phyloP scores from a whole-genome alignment of 2,113 vertebrate species.

The human (Homo sapiens) region DNA sequence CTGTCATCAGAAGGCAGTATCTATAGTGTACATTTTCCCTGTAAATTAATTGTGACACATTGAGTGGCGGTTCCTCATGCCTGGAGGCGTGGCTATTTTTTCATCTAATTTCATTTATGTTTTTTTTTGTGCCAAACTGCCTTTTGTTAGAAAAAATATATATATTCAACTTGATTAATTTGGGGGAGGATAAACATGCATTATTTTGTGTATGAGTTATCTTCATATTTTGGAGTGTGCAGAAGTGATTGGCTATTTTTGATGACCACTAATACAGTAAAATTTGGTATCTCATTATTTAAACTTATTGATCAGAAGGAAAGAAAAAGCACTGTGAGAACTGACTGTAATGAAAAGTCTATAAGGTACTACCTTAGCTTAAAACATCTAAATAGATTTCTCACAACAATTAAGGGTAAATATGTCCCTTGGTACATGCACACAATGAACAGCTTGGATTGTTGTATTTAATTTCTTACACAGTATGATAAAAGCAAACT shows the following conservation, averaged over 20 bases:
- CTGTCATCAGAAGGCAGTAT: constrained; percentile 78
- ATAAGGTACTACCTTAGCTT: not conserved
- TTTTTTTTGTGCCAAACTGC: constrained; percentile 50
- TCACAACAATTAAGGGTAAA: not conserved
- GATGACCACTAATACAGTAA: not conserved
- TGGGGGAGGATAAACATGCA: not conserved
- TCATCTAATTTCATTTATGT: constrained; percentile 66
- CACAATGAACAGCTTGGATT: not conserved
- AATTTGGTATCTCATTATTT: constrained; percentile 8
- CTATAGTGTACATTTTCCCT: constrained; percentile 76
- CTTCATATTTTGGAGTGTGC: not conserved
- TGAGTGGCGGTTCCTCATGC: constrained; percentile 75
- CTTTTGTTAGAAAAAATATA: constrained; percentile 21
- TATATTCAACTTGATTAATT: constrained; percentile 1
- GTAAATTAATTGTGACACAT: constrained; percentile 82
- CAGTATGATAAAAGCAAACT: not conserved
- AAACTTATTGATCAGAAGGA: constrained; percentile 1
- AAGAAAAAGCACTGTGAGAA: not conserved
- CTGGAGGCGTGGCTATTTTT: constrained; percentile 70
- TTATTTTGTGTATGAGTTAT: not conserved
- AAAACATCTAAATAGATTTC: not conserved
- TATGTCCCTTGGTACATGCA: not conserved
- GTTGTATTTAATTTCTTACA: not conserved
- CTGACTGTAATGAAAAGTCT: not conserved
- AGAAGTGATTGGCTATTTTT: not conserved